Evolutionary conservation across 2,888 invertebrate species (phyloP).

Genomic region (Danaus chrysippus): DNA sequence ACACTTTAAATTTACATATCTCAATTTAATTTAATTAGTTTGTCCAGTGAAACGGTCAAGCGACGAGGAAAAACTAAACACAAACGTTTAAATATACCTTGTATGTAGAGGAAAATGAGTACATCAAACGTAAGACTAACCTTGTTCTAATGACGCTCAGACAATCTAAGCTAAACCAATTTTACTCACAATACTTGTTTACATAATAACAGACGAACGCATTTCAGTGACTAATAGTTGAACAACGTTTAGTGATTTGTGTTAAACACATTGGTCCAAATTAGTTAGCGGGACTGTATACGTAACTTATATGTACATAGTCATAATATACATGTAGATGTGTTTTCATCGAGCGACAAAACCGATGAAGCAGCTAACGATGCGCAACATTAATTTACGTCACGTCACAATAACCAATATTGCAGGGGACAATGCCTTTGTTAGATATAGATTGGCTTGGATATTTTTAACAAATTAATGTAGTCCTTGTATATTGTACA

Average conservation of each 20-base stretch:
- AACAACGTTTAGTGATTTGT: neutral
- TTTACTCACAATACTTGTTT: neutral
- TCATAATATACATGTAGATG: conserved; percentile 8
- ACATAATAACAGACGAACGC: neutral
- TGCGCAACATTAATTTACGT: conserved; percentile 33
- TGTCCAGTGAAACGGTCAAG: conserved; percentile 22
- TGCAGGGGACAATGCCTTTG: conserved; percentile 29
- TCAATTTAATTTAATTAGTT: conserved; percentile 9
- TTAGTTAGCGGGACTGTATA: neutral
- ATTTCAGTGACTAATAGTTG: neutral
- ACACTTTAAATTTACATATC: conserved; percentile 2
- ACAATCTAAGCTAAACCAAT: conserved; percentile 39
- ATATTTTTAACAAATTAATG: conserved; percentile 9
- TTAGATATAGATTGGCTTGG: conserved; percentile 11
- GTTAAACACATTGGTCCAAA: too few species aligned
- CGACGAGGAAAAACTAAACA: conserved; percentile 24
- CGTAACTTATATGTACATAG: neutral
- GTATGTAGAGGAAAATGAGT: conserved; percentile 34
- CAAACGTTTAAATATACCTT: conserved; percentile 23
- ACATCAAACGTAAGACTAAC: conserved; percentile 37
- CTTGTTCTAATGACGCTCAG: conserved; percentile 46
- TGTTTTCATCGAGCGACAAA: conserved; percentile 26
- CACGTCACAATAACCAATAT: conserved; percentile 33
- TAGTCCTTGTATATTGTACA: neutral
- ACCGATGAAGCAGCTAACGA: conserved; percentile 31